Evolutionary conservation across 2,797 vertebrate genomes (phyloP).

Genomic region (Hydrolagus colliei): DNA sequence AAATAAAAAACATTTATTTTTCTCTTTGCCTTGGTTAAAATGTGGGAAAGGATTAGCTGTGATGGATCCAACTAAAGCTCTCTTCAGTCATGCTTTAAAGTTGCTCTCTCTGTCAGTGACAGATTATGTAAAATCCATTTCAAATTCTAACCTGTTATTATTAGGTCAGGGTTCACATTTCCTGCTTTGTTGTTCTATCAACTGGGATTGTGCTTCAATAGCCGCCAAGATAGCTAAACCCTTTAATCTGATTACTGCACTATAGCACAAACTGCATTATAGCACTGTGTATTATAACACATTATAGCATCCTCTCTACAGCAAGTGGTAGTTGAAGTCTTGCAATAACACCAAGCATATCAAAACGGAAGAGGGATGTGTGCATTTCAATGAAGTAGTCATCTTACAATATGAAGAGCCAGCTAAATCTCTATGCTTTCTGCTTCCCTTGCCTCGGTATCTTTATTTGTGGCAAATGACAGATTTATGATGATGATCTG

Average conservation of each 20-base stretch:
- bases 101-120: not conserved
- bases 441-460: not conserved
- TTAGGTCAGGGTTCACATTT: not conserved
- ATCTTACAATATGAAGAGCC: not conserved
- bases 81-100: not conserved
- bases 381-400: not conserved
- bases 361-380: not conserved
- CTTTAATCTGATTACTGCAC: not conserved
- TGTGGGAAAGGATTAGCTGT: not conserved
- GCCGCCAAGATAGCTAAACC: not conserved
- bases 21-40: not conserved
- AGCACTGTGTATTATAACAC: too few species aligned
- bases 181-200: not conserved
- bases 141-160: not conserved
- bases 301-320: not conserved
- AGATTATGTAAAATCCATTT: not conserved
- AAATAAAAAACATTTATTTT: not conserved
- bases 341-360: not conserved
- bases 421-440: not conserved
- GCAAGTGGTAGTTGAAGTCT: not conserved
- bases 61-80: not conserved
- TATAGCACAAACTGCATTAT: not conserved
- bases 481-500: not conserved
- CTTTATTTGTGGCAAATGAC: not conserved
- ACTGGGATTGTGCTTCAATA: too few species aligned